phyloP scores from a whole-genome alignment of 2,888 invertebrate species.

The Volucella inanis region DNA sequence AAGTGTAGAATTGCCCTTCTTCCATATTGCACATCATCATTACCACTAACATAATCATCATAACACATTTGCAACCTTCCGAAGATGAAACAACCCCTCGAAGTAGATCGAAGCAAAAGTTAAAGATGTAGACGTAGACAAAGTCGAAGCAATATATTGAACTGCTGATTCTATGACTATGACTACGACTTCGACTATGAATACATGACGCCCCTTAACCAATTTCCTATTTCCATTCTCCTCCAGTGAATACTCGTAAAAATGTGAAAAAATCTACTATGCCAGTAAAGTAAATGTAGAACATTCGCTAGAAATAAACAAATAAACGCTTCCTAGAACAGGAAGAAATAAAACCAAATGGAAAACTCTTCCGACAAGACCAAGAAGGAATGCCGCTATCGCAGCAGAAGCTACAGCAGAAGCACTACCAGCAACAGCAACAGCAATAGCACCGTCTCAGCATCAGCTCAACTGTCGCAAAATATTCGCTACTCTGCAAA shows the following conservation, averaged over 20 bases:
- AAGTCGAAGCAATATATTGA: slow-evolving; percentile 38
- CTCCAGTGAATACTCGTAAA: slow-evolving; percentile 44
- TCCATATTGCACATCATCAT: slow-evolving; percentile 45
- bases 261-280: slow-evolving; percentile 57
- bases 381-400: slow-evolving; percentile 49
- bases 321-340: slow-evolving; percentile 68
- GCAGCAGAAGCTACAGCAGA: too few relatives aligned
- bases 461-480: slow-evolving; percentile 57
- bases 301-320: slow-evolving; percentile 69
- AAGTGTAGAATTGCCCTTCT: slow-evolving; percentile 15
- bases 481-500: slow-evolving; percentile 56
- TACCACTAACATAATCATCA: slow-evolving; percentile 56
- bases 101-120: slow-evolving; percentile 16
- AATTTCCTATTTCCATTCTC: slow-evolving; percentile 47
- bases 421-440: slow-evolving; percentile 11
- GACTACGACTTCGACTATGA: not conserved
- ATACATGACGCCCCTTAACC: slow-evolving; percentile 1
- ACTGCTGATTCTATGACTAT: slow-evolving; percentile 25
- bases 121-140: not conserved
- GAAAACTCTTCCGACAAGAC: slow-evolving; percentile 61
- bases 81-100: not conserved
- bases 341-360: slow-evolving; percentile 71
- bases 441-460: slow-evolving; percentile 26
- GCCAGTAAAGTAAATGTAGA: slow-evolving; percentile 55
- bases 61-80: slow-evolving; percentile 15